phyloP scores from a whole-genome alignment of 2,797 vertebrate genomes.

The Myripristis murdjan region DNA sequence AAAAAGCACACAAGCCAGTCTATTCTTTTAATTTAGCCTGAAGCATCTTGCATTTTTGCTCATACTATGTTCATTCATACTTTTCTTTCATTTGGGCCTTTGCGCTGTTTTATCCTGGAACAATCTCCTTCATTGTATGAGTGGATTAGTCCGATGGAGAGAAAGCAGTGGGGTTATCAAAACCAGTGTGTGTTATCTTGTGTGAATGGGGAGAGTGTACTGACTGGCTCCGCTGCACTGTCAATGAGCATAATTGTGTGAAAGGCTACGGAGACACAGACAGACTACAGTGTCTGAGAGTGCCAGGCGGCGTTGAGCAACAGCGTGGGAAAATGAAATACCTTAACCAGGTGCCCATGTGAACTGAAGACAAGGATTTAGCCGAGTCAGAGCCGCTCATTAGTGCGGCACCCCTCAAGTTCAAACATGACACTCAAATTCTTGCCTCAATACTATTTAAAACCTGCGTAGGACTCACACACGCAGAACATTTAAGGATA shows the following conservation, averaged over 20 bases:
- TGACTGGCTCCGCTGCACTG: slow-evolving; percentile 50
- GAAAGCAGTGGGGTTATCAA: slow-evolving; percentile 32
- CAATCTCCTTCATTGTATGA: slow-evolving; percentile 47
- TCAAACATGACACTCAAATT: slow-evolving; percentile 50
- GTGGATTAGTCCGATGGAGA: slow-evolving; percentile 23
- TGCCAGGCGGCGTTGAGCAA: slow-evolving; percentile 49
- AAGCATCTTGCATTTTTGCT: slow-evolving; percentile 16
- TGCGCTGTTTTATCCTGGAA: slow-evolving; percentile 17
- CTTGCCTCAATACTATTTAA: background rate
- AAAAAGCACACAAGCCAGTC: slow-evolving; percentile 17
- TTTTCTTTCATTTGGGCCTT: slow-evolving; percentile 12
- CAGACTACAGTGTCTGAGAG: slow-evolving; percentile 21
- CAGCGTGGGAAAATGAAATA: slow-evolving; percentile 72
- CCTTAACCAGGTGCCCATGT: slow-evolving; percentile 40
- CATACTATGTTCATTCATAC: slow-evolving; percentile 20
- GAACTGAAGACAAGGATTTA: slow-evolving; percentile 38
- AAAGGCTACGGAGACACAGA: slow-evolving; percentile 25
- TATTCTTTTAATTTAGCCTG: slow-evolving; percentile 17
- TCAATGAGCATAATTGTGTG: slow-evolving; percentile 53
- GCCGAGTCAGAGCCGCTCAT: slow-evolving; percentile 22
- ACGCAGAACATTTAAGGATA: slow-evolving; percentile 86
- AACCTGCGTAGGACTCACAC: background rate
- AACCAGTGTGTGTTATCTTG: slow-evolving; percentile 32
- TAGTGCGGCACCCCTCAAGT: slow-evolving; percentile 43
- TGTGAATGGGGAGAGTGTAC: slow-evolving; percentile 52